These are phyloP conservation scores for Augiades crinisus DNA, from an alignment of 2,888 invertebrate genomes.

Conservation along the genomic window DNA sequence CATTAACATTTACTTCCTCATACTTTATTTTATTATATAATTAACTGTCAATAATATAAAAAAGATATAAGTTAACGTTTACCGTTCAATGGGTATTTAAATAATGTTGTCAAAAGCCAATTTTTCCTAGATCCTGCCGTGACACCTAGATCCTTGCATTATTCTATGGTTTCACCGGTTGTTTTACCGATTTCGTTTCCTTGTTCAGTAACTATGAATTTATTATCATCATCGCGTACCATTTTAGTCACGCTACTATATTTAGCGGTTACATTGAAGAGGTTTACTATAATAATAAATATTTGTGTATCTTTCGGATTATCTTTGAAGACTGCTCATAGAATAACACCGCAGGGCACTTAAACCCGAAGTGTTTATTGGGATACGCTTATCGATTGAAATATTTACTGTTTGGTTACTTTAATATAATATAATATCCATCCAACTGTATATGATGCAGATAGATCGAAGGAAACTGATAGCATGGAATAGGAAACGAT, in stretches of 20 bases:
- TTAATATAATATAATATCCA: not conserved
- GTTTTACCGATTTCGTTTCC: not conserved
- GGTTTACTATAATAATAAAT: slow-evolving; percentile 14
- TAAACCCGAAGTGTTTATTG: slow-evolving; percentile 17
- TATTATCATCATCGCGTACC: not conserved
- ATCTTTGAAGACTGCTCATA: slow-evolving; percentile 1
- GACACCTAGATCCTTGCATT: not conserved
- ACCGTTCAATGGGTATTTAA: not conserved
- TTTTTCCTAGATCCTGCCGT: no score
- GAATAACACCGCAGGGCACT: not conserved
- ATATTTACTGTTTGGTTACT: slow-evolving; percentile 15
- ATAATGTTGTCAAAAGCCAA: not conserved
- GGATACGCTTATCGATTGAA: slow-evolving; percentile 4
- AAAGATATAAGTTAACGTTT: no score
- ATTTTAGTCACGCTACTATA: slow-evolving; percentile 13
- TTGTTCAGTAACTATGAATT: not conserved
- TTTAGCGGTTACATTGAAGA: slow-evolving; percentile 9
- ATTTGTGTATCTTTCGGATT: slow-evolving; percentile 6
- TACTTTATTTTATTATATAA: not conserved
- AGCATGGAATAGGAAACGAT: no score
- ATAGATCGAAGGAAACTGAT: not conserved
- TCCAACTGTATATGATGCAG: not conserved
- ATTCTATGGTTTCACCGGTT: slow-evolving; percentile 2
- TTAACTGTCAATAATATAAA: no score
- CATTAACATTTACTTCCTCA: no score